Base-by-base conservation (phyloP, 2,113 vertebrate species). In the Pelodiscus sinensis region DNA sequence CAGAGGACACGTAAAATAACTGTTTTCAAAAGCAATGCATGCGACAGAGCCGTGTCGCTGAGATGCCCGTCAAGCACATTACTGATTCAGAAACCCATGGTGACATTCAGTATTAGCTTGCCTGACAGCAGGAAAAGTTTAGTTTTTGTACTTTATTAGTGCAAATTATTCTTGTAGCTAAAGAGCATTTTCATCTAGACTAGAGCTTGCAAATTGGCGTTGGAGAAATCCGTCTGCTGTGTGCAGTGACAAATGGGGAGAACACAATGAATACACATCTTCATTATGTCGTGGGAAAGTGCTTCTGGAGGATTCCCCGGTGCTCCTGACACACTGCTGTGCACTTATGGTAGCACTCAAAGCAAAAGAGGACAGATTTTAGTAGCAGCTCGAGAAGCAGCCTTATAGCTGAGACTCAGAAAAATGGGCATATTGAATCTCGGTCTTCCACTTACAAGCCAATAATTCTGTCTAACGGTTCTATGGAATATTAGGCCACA, bases 231-330 rank as follows among this genome's bases (percentile, higher is more conserved):
- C 31, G 65, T 60, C 56, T 52, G 35, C 90, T 92, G 82, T 96
- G 89, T 79, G 82, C 87, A 75, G 35, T 86, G 78, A 81, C 95
- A 97, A 93, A 93, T 91, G 93, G 85, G 85, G 44, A 90, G 57
- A 90, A 29, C 31, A 93, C 27, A 62, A 78, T 92, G 82, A 97
- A 85, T n/a, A n/a, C 24, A 86, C 81, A 73, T 65, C 80, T 83
- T 79, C 86, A 65, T 83, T 92, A 90, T 88, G 82, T 94, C 89
- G 92, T 92, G 78, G 73, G 83, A 95, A 65, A 90, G 84, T 84
- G 97, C 95, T 85, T 82, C 85, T 91, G 5, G 4, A 96, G 92
- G 86, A 54, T 57, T 96, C 92, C 51, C 1, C 93, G 97, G 90
- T 86, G 87, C 86, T 95, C 88, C 90, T 88, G 86, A 78, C 81